These are phyloP conservation scores for Tiliacea aurago DNA, from an alignment of 2,888 invertebrate genomes.

Conservation along the genomic window DNA sequence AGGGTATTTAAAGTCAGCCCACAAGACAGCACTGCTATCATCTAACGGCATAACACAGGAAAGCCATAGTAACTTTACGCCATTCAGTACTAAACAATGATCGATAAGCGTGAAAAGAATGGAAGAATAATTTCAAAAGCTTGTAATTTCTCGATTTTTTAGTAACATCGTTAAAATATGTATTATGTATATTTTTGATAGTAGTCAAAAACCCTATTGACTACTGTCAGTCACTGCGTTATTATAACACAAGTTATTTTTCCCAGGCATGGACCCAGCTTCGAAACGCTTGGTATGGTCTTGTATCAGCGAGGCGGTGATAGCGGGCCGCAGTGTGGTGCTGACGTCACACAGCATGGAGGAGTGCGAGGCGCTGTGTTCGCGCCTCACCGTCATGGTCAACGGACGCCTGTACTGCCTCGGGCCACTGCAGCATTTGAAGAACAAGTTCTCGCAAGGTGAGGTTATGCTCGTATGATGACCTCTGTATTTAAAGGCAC, in stretches of 20 bases:
- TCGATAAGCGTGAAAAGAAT: not conserved
- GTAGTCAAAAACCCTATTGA: not conserved
- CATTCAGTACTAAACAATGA: not conserved
- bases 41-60: too few relatives aligned
- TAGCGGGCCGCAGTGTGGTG: slow-evolving; percentile 93
- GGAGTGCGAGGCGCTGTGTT: slow-evolving; percentile 95
- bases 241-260: not conserved
- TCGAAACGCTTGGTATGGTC: slow-evolving; percentile 96
- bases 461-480: slow-evolving; percentile 24
- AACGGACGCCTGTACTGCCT: slow-evolving; percentile 93
- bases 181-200: not conserved
- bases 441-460: slow-evolving; percentile 91
- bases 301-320: slow-evolving; percentile 90
- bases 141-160: not conserved
- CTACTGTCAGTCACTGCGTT: not conserved
- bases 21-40: too few relatives aligned
- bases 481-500: not conserved
- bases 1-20: too few relatives aligned
- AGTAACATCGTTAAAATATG: not conserved
- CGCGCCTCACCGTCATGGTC: slow-evolving; percentile 95
- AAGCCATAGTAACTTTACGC: not conserved
- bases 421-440: slow-evolving; percentile 93
- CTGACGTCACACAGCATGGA: slow-evolving; percentile 93
- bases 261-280: slow-evolving; percentile 94
- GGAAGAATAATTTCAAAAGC: not conserved